phyloP scores from a whole-genome alignment of 2,888 invertebrate species.

The Trichogramma dendrolimi region DNA sequence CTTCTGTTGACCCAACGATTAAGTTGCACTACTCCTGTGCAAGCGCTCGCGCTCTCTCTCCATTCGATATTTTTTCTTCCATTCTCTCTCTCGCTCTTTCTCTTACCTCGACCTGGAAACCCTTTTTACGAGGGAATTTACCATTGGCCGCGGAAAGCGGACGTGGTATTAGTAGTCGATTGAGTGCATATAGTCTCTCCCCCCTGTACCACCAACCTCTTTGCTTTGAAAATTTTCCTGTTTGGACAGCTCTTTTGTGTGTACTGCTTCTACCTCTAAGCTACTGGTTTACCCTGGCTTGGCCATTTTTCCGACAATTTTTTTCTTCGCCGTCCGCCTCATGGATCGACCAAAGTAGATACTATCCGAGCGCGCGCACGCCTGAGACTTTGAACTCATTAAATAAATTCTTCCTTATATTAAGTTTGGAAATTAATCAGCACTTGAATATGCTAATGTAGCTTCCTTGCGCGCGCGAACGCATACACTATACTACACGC shows the following conservation, averaged over 20 bases:
- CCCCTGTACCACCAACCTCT: background rate
- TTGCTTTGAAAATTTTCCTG: slow-evolving; percentile 7
- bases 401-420: slow-evolving; percentile 16
- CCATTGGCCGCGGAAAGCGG: background rate
- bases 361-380: background rate
- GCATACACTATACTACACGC: slow-evolving; percentile 19
- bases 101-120: background rate
- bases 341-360: background rate
- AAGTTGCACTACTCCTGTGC: too few species aligned
- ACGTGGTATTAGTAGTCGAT: too few species aligned
- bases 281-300: too few species aligned
- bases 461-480: background rate
- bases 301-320: background rate
- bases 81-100: background rate
- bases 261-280: background rate
- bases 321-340: background rate
- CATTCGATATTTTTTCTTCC: slow-evolving; percentile 3
- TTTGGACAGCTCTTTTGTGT: slow-evolving; percentile 9
- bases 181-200: too few species aligned
- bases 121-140: slow-evolving; percentile 7
- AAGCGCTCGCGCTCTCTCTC: background rate
- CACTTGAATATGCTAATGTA: slow-evolving; percentile 25
- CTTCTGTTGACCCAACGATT: too few species aligned
- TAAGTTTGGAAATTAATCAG: slow-evolving; percentile 17
- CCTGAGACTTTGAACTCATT: slow-evolving; percentile 13